Base-by-base conservation (phyloP, 2,888 invertebrate genomes). In the Himalopsyche anomala region DNA sequence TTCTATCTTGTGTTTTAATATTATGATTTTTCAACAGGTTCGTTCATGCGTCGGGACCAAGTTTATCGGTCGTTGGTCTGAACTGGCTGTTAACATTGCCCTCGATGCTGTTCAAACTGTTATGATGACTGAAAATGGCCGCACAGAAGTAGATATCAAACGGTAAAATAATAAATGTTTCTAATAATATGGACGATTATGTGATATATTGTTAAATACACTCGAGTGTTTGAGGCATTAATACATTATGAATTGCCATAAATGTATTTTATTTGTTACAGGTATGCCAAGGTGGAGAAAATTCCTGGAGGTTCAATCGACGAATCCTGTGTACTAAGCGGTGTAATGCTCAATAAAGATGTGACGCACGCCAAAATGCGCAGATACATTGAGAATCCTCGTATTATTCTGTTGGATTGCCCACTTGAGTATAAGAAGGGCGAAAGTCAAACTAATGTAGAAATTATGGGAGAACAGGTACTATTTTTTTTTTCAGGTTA, bases 271-370 rank as follows among this genome's bases (percentile, higher is more conserved):
- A 45, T 42, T 38, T 11, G 38, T 83, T 89, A 9, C 89, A 95
- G 95, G 87, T 99, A 99, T 90, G 99, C 98, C 0, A 98, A 98
- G 93, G 96, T 99, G 36, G 97, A 97, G 90, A 97, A 97, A 91
- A 96, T 99, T 89, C 99, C 99, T 0, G 99, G 99, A 40, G 99
- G 99, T 12, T 94, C 96, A 0, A 96, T 99, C 86, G 99, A 99
- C 90, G 99, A 99, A 89, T 99, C 98, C 0, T 94, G 95, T 89
- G 99, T 99, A 9, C 92, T 99, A 55, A 96, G 95, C 89, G 99
- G 99, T 69, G 97, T 99, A 17, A 99, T 99, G 98, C 92, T 99
- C 86, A 99, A 99, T 93, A 99, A 99, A 92, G 99, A 99, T 91
- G 98, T 99, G 0, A 98, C 98, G 0, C 99, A 99, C 92, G 96